These are phyloP conservation scores for Penaeus japonicus DNA, from an alignment of 1,140 invertebrate species.

Conservation along the genomic window DNA sequence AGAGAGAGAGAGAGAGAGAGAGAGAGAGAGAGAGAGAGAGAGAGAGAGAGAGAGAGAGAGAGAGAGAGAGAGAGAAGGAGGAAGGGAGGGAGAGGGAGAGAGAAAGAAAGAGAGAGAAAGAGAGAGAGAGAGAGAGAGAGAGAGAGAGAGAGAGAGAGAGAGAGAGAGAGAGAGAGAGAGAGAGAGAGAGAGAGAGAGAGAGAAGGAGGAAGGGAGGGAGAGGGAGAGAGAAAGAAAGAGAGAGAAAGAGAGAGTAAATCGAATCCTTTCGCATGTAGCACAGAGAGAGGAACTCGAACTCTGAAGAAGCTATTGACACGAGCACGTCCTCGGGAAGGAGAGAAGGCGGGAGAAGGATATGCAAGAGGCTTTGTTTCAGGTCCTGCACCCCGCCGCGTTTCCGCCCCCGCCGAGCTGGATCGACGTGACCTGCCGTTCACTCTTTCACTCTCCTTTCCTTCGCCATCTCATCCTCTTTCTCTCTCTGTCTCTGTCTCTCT, in stretches of 20 bases:
- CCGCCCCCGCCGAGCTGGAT: too few species aligned
- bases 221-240: not conserved
- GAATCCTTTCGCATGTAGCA: not conserved
- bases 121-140: not conserved
- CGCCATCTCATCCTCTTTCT: too few species aligned
- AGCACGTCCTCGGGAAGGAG: not conserved
- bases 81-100: not conserved
- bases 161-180: too few species aligned
- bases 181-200: not conserved
- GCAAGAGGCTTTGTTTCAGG: too few species aligned
- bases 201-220: not conserved
- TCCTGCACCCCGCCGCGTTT: too few species aligned
- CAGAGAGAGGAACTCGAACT: not conserved
- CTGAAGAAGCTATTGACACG: too few species aligned
- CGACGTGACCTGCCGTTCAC: too few species aligned
- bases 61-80: not conserved
- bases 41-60: not conserved
- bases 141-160: not conserved
- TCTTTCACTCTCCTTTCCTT: not conserved
- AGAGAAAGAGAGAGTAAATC: not conserved
- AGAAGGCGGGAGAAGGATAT: not conserved
- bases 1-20: not conserved
- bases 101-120: not conserved
- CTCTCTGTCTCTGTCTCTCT: not conserved
- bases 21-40: not conserved